Conservation (phyloP, 2,888 invertebrate species). For the Baccha elongata region DNA sequence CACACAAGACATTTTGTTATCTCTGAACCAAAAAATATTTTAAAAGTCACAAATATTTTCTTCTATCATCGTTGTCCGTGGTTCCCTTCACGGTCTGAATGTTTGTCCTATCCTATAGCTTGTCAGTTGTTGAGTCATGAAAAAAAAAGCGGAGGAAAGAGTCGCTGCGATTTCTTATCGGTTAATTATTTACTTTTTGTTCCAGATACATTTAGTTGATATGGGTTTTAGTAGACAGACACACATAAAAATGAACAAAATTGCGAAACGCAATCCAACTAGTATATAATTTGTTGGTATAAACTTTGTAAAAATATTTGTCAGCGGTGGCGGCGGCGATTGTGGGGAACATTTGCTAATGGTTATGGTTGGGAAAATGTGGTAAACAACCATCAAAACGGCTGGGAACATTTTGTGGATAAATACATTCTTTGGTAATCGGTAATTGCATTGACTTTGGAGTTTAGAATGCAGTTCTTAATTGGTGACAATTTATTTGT, state of each 20-base stretch:
- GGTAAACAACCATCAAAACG: neutral
- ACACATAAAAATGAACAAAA: constrained; percentile 10
- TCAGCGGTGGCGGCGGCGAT: too few species aligned
- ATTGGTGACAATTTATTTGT: constrained; percentile 31
- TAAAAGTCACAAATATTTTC: constrained; percentile 35
- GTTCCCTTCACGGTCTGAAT: neutral
- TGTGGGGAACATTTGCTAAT: constrained; percentile 2
- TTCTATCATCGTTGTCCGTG: neutral
- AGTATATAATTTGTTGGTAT: constrained; percentile 13
- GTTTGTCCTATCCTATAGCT: neutral
- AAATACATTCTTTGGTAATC: constrained; percentile 21
- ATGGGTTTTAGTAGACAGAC: constrained; percentile 12
- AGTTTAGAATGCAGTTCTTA: constrained; percentile 7
- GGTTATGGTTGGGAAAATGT: neutral
- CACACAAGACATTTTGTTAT: constrained; percentile 51
- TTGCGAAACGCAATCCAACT: constrained; percentile 5
- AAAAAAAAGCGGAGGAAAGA: neutral
- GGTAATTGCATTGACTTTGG: constrained; percentile 36
- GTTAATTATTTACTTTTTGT: constrained; percentile 64
- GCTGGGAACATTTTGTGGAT: constrained; percentile 27
- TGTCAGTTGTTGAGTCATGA: constrained; percentile 25
- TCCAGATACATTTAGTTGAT: constrained; percentile 58
- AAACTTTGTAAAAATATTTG: constrained; percentile 31
- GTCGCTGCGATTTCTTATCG: constrained; percentile 60
- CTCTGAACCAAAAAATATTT: constrained; percentile 47